Evolutionary conservation across 2,888 invertebrate genomes (phyloP).

Genomic region (Dolomedes plantarius): DNA sequence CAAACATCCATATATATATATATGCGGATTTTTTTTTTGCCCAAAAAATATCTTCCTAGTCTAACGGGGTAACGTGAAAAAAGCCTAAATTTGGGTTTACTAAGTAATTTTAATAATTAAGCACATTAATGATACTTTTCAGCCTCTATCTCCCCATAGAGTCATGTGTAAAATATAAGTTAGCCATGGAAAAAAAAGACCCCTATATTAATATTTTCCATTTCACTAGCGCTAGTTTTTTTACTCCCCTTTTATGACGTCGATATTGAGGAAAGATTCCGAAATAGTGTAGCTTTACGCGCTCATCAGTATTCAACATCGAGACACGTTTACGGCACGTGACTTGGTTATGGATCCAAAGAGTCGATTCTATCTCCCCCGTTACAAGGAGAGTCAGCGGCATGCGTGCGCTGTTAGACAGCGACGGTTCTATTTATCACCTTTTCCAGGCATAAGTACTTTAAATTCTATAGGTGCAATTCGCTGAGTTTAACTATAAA

Average conservation of each 20-base stretch:
- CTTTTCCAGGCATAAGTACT: constrained; percentile 16
- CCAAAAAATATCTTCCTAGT: too few species aligned
- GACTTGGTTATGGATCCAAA: constrained; percentile 45
- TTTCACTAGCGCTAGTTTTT: constrained; percentile 25
- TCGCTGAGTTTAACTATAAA: background rate
- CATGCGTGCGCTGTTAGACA: constrained; percentile 7
- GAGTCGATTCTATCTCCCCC: background rate
- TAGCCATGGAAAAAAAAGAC: too few species aligned
- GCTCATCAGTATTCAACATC: constrained; percentile 56
- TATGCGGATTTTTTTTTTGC: too few species aligned
- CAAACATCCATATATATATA: too few species aligned
- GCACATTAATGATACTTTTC: too few species aligned
- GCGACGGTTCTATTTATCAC: constrained; percentile 56
- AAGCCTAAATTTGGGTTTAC: too few species aligned
- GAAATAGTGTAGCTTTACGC: constrained; percentile 11
- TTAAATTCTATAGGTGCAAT: background rate
- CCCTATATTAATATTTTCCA: background rate
- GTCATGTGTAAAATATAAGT: too few species aligned
- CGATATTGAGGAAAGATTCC: background rate
- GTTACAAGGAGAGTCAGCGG: background rate
- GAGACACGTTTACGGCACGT: constrained; percentile 66
- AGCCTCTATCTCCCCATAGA: too few species aligned
- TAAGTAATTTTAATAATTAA: too few species aligned
- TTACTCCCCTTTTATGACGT: background rate
- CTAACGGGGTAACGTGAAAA: too few species aligned